Conservation (phyloP, 2,888 invertebrate species). For the Parnassius mnemosyne region DNA sequence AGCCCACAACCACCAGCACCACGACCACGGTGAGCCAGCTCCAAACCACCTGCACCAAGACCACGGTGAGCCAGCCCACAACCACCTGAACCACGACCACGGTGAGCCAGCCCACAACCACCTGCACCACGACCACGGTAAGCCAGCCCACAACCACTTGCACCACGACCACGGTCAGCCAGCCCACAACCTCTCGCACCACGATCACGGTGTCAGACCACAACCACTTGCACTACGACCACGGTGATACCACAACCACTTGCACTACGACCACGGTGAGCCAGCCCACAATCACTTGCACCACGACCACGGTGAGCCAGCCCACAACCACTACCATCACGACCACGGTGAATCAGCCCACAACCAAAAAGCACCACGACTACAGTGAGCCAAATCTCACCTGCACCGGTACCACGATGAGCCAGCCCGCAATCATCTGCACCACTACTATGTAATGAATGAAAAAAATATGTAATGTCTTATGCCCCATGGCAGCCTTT, state of each 20-base stretch:
- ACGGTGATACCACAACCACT: slow-evolving; percentile 87
- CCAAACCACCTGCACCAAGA: slow-evolving; percentile 70
- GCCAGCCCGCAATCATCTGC: slow-evolving; percentile 83
- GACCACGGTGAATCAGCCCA: slow-evolving; percentile 57
- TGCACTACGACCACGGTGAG: slow-evolving; percentile 31
- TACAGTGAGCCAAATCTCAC: slow-evolving; percentile 45
- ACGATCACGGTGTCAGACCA: slow-evolving; percentile 91
- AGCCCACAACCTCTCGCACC: slow-evolving; percentile 79
- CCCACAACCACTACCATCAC: slow-evolving; percentile 50
- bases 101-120: slow-evolving; percentile 89
- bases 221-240: slow-evolving; percentile 86
- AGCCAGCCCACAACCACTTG: slow-evolving; percentile 84
- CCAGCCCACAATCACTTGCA: neutral
- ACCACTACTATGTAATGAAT: slow-evolving; percentile 43
- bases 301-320: slow-evolving; percentile 78
- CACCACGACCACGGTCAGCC: slow-evolving; percentile 29
- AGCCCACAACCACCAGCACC: neutral
- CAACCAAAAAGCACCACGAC: slow-evolving; percentile 48
- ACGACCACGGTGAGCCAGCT: slow-evolving; percentile 24
- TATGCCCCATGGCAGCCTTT: no score
- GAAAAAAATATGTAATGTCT: no score
- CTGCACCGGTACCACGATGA: slow-evolving; percentile 89
- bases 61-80: slow-evolving; percentile 75
- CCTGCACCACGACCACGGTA: slow-evolving; percentile 88
- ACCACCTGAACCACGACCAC: slow-evolving; percentile 87